Evolutionary conservation across 2,113 vertebrate species (phyloP).

Genomic region (Rana temporaria): DNA sequence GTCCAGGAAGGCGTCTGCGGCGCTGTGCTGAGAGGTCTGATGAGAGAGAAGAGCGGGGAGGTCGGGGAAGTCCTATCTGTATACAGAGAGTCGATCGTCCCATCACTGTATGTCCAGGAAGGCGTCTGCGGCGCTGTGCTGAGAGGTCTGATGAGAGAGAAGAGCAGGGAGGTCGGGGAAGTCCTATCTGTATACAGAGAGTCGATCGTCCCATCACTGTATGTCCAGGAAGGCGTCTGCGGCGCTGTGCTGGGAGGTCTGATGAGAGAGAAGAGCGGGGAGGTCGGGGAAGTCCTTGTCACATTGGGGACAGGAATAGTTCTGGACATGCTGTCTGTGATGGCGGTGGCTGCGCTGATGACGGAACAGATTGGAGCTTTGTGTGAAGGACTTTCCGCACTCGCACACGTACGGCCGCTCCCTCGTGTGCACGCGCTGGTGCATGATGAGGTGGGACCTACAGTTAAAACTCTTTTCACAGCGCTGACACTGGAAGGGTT

Average conservation of each 20-base stretch:
- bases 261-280: conserved; percentile 36
- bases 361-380: conserved; percentile 48
- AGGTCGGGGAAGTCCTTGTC: conserved; percentile 44
- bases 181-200: not conserved
- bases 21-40: no score
- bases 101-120: no score
- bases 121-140: no score
- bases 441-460: conserved; percentile 43
- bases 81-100: no score
- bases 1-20: no score
- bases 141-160: no score
- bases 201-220: no score
- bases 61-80: no score
- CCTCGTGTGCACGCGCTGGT: conserved; percentile 43
- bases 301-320: conserved; percentile 45
- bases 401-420: conserved; percentile 53
- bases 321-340: conserved; percentile 11
- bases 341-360: conserved; percentile 48
- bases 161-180: no score
- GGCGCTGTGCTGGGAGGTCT: conserved; percentile 3
- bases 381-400: conserved; percentile 56
- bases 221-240: no score
- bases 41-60: no score
- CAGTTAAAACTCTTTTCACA: conserved; percentile 51
- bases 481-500: conserved; percentile 31